These are phyloP conservation scores for Pagrus major DNA, from an alignment of 2,113 vertebrate species.

Conservation along the genomic window DNA sequence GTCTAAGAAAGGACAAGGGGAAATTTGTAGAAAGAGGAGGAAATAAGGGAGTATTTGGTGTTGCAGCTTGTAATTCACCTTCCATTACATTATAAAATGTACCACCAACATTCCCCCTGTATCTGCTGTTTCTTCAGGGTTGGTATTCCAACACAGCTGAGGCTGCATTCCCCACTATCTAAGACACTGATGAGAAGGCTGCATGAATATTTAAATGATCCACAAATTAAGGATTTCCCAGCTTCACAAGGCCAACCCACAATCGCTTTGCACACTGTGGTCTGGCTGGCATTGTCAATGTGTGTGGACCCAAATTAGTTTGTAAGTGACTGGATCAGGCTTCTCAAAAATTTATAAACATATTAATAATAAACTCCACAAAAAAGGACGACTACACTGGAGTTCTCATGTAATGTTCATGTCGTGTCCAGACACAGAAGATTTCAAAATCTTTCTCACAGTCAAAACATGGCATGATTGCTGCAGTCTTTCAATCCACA, in stretches of 20 bases:
- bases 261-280: conserved; percentile 14
- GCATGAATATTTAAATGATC: conserved; percentile 13
- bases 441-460: conserved; percentile 13
- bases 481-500: not conserved
- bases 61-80: conserved; percentile 15
- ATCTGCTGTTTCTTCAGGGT: conserved; percentile 4
- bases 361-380: not conserved
- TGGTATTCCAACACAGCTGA: conserved; percentile 2
- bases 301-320: conserved; percentile 1
- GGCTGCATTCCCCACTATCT: not conserved
- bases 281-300: not conserved
- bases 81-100: not conserved
- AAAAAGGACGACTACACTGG: not conserved
- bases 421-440: not conserved
- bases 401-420: not conserved
- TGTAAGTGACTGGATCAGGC: not conserved
- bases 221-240: conserved; percentile 24
- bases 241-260: conserved; percentile 22
- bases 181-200: conserved; percentile 28
- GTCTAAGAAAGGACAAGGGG: no score
- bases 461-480: not conserved
- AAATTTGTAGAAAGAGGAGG: not conserved
- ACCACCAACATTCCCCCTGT: not conserved
- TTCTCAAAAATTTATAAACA: not conserved
- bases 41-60: not conserved